A percentile compares a stretch with the other conserved stretches of the same genome.
These are phyloP conservation scores for Oxyruncus cristatus DNA, from an alignment of 2,113 vertebrate species.

Conservation along the genomic window DNA sequence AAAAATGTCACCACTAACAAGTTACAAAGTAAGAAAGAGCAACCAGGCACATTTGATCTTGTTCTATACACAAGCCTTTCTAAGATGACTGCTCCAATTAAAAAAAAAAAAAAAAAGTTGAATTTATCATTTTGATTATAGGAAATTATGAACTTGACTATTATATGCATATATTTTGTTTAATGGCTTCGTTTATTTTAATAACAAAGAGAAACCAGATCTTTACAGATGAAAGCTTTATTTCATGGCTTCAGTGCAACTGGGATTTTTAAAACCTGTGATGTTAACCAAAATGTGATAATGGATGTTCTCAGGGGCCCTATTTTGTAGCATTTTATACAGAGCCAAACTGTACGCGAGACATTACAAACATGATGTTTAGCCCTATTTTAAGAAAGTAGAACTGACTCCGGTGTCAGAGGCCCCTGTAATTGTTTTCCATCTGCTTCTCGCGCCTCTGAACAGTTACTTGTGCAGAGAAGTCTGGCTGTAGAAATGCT, in stretches of 20 bases:
- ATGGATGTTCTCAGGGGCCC: slow-evolving; percentile 72
- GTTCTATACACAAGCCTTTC: neutral
- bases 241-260: slow-evolving; percentile 55
- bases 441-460: neutral
- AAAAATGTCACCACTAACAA: slow-evolving; percentile 19
- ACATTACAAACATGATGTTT: slow-evolving; percentile 58
- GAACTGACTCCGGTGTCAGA: slow-evolving; percentile 26
- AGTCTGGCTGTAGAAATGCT: slow-evolving; percentile 3
- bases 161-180: slow-evolving; percentile 71
- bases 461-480: neutral
- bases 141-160: slow-evolving; percentile 60
- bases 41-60: slow-evolving; percentile 38
- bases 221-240: slow-evolving; percentile 77
- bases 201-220: slow-evolving; percentile 77
- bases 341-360: slow-evolving; percentile 33
- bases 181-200: slow-evolving; percentile 78
- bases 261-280: slow-evolving; percentile 74
- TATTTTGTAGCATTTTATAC: slow-evolving; percentile 71
- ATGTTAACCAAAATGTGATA: slow-evolving; percentile 79
- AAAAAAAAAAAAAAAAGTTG: slow-evolving; percentile 45
- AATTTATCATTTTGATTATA: slow-evolving; percentile 62
- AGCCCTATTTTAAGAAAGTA: slow-evolving; percentile 57
- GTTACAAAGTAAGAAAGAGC: slow-evolving; percentile 52
- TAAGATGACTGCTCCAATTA: slow-evolving; percentile 47
- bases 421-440: slow-evolving; percentile 27